Conservation (phyloP, 1,140 invertebrate species). For the Cyclina sinensis region DNA sequence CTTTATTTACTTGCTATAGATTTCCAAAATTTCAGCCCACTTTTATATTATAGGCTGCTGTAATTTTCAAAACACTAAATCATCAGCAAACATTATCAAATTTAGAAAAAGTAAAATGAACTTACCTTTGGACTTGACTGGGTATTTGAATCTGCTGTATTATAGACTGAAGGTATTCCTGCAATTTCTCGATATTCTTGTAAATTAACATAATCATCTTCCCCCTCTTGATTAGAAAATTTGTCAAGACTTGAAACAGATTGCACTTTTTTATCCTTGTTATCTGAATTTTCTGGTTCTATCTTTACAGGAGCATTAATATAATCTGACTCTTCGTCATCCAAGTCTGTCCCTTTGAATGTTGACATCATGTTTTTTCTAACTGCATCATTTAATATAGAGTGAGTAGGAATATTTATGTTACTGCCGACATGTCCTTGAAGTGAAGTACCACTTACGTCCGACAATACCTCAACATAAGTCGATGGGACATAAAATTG, state of each 20-base stretch:
- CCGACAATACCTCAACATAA: constrained; percentile 42
- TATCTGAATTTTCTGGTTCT: background rate
- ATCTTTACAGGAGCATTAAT: background rate
- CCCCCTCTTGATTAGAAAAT: background rate
- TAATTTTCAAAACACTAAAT: no score
- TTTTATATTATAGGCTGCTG: no score
- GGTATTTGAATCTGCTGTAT: background rate
- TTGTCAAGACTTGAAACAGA: background rate
- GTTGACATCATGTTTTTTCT: constrained; percentile 35
- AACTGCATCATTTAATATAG: constrained; percentile 1
- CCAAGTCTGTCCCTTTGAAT: constrained; percentile 23
- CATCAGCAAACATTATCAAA: no score
- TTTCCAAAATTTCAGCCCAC: no score
- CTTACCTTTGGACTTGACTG: constrained; percentile 27
- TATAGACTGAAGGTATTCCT: constrained; percentile 15
- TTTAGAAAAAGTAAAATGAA: background rate
- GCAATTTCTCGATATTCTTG: constrained; percentile 25
- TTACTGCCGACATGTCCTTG: background rate
- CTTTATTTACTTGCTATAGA: no score
- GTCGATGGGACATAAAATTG: constrained; percentile 54
- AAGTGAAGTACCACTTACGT: constrained; percentile 42
- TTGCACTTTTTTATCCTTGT: constrained; percentile 1
- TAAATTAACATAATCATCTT: constrained; percentile 54
- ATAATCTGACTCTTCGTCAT: constrained; percentile 29
- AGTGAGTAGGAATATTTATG: background rate